A percentile compares a stretch with the other conserved stretches of the same genome.
phyloP scores from a whole-genome alignment of 2,888 invertebrate species.

The Trissolcus japonicus region DNA sequence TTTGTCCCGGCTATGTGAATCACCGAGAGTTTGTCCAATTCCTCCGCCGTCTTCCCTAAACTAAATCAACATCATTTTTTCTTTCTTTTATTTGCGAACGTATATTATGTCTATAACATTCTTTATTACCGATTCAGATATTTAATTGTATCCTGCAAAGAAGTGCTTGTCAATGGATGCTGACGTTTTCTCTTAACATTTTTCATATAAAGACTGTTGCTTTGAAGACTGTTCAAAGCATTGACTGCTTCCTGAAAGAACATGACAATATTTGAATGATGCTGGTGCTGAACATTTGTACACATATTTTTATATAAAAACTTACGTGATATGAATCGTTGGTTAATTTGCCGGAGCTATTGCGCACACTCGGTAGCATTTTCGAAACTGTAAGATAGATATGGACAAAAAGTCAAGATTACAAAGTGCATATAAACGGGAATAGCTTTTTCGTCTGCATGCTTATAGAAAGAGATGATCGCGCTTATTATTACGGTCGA shows the following conservation, averaged over 20 bases:
- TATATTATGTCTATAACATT: background rate
- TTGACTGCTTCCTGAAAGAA: slow-evolving; percentile 81
- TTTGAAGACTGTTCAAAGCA: slow-evolving; percentile 84
- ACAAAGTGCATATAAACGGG: background rate
- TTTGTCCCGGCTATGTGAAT: slow-evolving; percentile 98
- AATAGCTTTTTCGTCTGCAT: background rate
- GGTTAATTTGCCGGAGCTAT: background rate
- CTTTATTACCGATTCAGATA: slow-evolving; percentile 78
- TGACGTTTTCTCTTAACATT: slow-evolving; percentile 39
- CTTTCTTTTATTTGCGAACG: background rate
- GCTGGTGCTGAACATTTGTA: too few relatives aligned
- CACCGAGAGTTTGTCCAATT: slow-evolving; percentile 86
- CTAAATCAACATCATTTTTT: slow-evolving; percentile 68
- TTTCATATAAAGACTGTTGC: slow-evolving; percentile 81
- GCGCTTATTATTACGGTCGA: background rate
- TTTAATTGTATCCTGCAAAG: slow-evolving; percentile 78
- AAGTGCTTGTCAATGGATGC: slow-evolving; percentile 57
- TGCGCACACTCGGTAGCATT: background rate
- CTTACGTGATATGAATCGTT: background rate
- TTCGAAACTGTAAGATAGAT: background rate
- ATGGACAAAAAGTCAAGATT: background rate
- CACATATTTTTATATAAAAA: background rate
- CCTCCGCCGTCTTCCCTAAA: slow-evolving; percentile 81
- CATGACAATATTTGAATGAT: background rate
- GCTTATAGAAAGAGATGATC: too few relatives aligned